A percentile compares a stretch with the other conserved stretches of the same genome.
Conservation (phyloP, 2,888 invertebrate genomes). For the Lypha dubia region DNA sequence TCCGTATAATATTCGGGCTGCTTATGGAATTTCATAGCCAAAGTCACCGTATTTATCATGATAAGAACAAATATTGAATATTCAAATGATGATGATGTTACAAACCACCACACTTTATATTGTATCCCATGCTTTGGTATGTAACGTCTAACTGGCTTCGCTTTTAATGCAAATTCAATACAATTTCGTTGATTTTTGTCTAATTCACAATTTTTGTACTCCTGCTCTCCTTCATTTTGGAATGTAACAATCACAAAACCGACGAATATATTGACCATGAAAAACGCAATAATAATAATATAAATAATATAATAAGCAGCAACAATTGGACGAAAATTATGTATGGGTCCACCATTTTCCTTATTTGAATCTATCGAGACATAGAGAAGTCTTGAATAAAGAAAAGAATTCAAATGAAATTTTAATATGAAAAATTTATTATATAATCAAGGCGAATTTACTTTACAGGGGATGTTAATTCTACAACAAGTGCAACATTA, state of each 20-base stretch:
- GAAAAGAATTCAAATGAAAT: not conserved
- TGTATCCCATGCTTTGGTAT: conserved; percentile 99
- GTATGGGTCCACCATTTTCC: conserved; percentile 97
- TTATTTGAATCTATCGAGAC: conserved; percentile 98
- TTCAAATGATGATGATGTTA: conserved; percentile 99
- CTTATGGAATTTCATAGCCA: conserved; percentile 98
- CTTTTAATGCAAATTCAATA: conserved; percentile 97
- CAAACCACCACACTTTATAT: conserved; percentile 99
- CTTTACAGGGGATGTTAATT: no score
- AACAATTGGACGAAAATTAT: conserved; percentile 98
- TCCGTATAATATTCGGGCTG: conserved; percentile 93
- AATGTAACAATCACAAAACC: conserved; percentile 99
- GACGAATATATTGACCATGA: conserved; percentile 99
- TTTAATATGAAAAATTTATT: not conserved
- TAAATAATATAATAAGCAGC: conserved; percentile 99
- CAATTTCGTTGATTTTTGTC: conserved; percentile 99
- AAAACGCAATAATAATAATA: conserved; percentile 99
- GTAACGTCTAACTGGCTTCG: conserved; percentile 95
- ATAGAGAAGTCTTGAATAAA: conserved; percentile 91
- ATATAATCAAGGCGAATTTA: no score
- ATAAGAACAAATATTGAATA: conserved; percentile 99
- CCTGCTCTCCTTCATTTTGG: conserved; percentile 99
- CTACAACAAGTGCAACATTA: no score
- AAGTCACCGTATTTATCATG: conserved; percentile 98
- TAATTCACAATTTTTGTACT: conserved; percentile 99